These are phyloP conservation scores for Aurelia aurita complex sp. Pacific DNA, from an alignment of 30 jellyfish, hydroid and myxozoan species.

Conservation along the genomic window DNA sequence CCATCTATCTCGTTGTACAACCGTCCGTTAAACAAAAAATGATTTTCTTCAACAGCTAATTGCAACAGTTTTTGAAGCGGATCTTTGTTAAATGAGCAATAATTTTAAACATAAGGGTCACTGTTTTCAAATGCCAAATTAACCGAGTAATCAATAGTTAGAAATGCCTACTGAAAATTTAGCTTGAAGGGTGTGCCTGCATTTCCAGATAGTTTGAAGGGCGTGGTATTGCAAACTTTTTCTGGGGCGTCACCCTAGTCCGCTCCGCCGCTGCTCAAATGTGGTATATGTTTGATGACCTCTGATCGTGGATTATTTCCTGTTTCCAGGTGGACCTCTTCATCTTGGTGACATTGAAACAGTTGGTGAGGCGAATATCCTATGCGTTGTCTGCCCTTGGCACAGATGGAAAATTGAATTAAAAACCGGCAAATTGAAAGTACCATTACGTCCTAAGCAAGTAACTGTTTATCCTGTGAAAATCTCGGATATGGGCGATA, in stretches of 20 bases:
- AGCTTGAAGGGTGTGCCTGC: background rate
- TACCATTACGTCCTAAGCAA: conserved; percentile 60
- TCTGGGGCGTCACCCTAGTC: background rate
- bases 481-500: conserved; percentile 53
- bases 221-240: background rate
- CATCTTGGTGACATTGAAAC: conserved; percentile 94
- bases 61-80: too few relatives aligned
- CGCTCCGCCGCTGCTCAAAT: background rate
- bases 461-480: conserved; percentile 72
- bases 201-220: background rate
- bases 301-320: background rate
- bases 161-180: background rate
- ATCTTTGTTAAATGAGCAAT: too few relatives aligned
- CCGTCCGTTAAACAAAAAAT: too few relatives aligned
- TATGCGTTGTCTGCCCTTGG: conserved; percentile 96
- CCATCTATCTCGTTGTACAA: too few relatives aligned
- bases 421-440: conserved; percentile 66
- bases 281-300: background rate
- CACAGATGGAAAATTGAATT: conserved; percentile 87
- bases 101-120: too few relatives aligned
- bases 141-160: too few relatives aligned
- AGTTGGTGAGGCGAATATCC: conserved; percentile 59
- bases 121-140: too few relatives aligned
- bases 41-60: too few relatives aligned
- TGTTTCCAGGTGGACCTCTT: conserved; percentile 86